Base-by-base conservation (phyloP, 2,113 vertebrate species). In the Pica pica region DNA sequence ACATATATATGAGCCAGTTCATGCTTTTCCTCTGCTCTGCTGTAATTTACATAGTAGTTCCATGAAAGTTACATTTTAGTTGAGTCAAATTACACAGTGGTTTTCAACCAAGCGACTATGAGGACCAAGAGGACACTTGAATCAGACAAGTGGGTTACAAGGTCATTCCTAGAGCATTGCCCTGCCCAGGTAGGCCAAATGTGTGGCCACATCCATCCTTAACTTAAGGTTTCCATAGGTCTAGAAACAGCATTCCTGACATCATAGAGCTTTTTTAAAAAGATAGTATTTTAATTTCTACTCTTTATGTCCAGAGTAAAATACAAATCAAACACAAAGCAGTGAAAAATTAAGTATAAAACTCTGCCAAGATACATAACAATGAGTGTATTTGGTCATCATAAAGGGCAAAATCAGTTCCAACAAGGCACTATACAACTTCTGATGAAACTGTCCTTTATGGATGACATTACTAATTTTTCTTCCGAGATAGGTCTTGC, bases 101-200 rank as follows among this genome's bases (percentile, higher is more conserved):
- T 85, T 87, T 35, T 63, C 78, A 59, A 82, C 5, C 9, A 64
- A 49, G 22, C 11, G 33, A 46, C 11, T 31, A n/a, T 5, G 31
- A 89, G 16, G 28, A 47, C 11, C 7, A 59, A 33, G 2, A 44
- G 5, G 10, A 6, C 50, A 6, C 61, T 19, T 10, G 11, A 83
- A 22, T 78, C 14, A 16, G 55, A n/a, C 3, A 60, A 19, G 22
- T 2, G 3, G 11, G 24, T 67, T 9, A 55, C 5, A 28, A 42
- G 5, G 10, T 33, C 30, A 23, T 28, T 80, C 24, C 35, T 16
- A 64, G 37, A 52, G 13, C 13, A 10, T 10, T 15, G 16, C 11
- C 16, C 24, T 50, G 5, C 9, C 41, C 14, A n/a, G 7, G 3
- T 1, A 27, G 26, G 16, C 3, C 11, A 64, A 42, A 30, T 0